A percentile compares a stretch with the other conserved stretches of the same genome.
These are phyloP conservation scores for Sitodiplosis mosellana DNA, from an alignment of 1,140 invertebrate species.

Conservation along the genomic window DNA sequence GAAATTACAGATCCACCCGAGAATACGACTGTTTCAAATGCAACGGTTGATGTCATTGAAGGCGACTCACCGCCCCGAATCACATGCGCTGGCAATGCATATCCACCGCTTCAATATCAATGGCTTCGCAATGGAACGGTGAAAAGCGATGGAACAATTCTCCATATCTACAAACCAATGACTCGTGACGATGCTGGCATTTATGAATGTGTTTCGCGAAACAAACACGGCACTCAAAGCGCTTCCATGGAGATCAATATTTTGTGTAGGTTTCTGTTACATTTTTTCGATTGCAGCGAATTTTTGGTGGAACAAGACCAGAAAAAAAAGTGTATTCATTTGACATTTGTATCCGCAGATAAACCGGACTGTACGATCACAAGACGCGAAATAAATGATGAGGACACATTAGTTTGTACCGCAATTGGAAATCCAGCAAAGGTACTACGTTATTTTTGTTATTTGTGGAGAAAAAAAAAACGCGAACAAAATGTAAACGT, in stretches of 20 bases:
- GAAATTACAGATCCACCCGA: constrained; percentile 60
- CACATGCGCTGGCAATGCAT: constrained; percentile 53
- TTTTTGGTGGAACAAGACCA: neutral
- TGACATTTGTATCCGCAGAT: constrained; percentile 35
- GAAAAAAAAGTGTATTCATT: neutral
- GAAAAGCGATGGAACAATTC: constrained; percentile 14
- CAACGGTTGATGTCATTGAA: constrained; percentile 53
- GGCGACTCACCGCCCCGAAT: constrained; percentile 55
- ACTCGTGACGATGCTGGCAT: neutral
- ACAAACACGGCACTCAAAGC: constrained; percentile 1
- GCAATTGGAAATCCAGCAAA: constrained; percentile 62
- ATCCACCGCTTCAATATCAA: constrained; percentile 31
- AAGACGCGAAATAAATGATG: constrained; percentile 46
- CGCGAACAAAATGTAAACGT: neutral
- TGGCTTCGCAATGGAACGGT: constrained; percentile 20
- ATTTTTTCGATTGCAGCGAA: neutral
- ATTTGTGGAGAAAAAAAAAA: neutral
- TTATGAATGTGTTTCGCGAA: neutral
- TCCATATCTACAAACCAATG: constrained; percentile 12
- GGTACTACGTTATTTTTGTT: constrained; percentile 19
- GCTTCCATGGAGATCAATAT: constrained; percentile 5
- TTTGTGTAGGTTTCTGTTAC: neutral
- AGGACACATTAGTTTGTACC: constrained; percentile 59
- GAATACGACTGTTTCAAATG: constrained; percentile 54
- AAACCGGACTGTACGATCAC: constrained; percentile 69